A percentile compares a stretch with the other conserved stretches of the same genome.
Conservation (phyloP, 2,888 invertebrate genomes). For the Pseudoips prasinana region DNA sequence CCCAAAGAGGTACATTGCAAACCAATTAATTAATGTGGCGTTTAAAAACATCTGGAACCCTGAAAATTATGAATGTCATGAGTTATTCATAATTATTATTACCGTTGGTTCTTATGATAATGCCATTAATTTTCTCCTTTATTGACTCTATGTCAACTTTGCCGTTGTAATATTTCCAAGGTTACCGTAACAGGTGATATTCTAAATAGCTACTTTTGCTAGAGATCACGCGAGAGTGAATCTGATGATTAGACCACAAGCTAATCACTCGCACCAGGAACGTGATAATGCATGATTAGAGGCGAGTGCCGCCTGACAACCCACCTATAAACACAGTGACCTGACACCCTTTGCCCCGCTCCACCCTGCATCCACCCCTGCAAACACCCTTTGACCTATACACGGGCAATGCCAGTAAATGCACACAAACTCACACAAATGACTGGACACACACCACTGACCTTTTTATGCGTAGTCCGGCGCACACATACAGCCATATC, state of each 20-base stretch:
- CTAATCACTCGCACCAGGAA: slow-evolving; percentile 27
- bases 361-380: slow-evolving; percentile 22
- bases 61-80: too few species aligned
- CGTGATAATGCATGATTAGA: slow-evolving; percentile 55
- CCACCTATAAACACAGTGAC: slow-evolving; percentile 73
- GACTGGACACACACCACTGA: slow-evolving; percentile 14
- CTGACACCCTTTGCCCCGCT: slow-evolving; percentile 43
- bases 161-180: too few species aligned
- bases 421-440: slow-evolving; percentile 27
- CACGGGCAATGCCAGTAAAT: slow-evolving; percentile 35
- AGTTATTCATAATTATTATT: too few species aligned
- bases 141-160: too few species aligned
- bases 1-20: neutral
- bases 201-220: too few species aligned
- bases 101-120: too few species aligned
- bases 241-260: slow-evolving; percentile 13
- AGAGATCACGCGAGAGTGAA: too few species aligned
- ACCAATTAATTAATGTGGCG: neutral
- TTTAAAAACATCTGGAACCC: too few species aligned
- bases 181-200: too few species aligned
- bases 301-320: slow-evolving; percentile 45
- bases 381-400: slow-evolving; percentile 47
- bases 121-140: too few species aligned
- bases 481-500: slow-evolving; percentile 32
- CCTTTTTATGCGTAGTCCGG: slow-evolving; percentile 17